Conservation (phyloP, 1,140 invertebrate species). For the Batillaria attramentaria region DNA sequence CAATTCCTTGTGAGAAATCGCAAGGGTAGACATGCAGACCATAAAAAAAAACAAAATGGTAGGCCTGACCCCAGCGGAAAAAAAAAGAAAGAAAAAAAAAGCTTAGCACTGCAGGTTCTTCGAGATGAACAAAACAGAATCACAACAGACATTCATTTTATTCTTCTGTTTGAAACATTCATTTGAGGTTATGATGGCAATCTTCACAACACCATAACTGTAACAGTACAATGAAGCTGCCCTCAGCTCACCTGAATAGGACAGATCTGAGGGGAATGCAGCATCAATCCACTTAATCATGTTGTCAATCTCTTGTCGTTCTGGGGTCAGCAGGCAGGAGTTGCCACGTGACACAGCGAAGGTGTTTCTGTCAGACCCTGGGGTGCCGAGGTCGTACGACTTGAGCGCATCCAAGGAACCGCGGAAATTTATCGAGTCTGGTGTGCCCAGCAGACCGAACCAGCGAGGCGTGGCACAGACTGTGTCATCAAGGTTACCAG, state of each 20-base stretch:
- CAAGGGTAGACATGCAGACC: no score
- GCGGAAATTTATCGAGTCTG: conserved; percentile 15
- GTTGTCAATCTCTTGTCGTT: conserved; percentile 53
- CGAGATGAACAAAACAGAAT: no score
- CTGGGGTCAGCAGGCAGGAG: conserved; percentile 41
- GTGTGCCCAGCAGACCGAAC: background rate
- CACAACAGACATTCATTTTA: no score
- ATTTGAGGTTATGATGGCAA: no score
- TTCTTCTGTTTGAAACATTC: no score
- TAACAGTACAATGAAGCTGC: no score
- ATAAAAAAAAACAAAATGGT: no score
- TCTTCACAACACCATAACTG: no score
- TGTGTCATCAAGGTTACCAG: background rate
- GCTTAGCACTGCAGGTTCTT: no score
- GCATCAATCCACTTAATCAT: conserved; percentile 52
- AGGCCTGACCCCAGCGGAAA: no score
- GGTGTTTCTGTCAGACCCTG: conserved; percentile 37
- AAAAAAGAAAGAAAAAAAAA: no score
- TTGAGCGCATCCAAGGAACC: conserved; percentile 13
- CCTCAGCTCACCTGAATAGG: conserved; percentile 50
- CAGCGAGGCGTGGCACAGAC: background rate
- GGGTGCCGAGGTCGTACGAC: conserved; percentile 21
- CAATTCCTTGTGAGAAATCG: background rate
- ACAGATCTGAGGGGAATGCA: conserved; percentile 53
- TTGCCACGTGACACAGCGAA: conserved; percentile 36